These are phyloP conservation scores for Liopterus haemorrhoidalis DNA, from an alignment of 2,888 invertebrate genomes.

Conservation along the genomic window DNA sequence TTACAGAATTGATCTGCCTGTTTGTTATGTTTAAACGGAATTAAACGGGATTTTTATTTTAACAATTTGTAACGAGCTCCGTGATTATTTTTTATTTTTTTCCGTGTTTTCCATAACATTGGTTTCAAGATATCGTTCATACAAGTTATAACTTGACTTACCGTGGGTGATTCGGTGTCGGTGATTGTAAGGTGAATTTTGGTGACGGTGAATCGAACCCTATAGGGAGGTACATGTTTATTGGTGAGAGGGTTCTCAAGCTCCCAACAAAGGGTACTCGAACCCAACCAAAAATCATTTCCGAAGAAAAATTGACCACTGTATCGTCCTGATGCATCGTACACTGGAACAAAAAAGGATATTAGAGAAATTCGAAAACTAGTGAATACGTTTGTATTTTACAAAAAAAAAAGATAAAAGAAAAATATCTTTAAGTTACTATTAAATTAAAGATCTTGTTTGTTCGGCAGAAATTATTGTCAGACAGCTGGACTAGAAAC, in stretches of 20 bases:
- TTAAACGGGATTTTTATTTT: too few relatives aligned
- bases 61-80: too few relatives aligned
- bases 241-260: slow-evolving; percentile 53
- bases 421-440: too few relatives aligned
- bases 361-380: background rate
- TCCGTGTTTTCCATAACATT: too few relatives aligned
- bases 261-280: slow-evolving; percentile 63
- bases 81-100: too few relatives aligned
- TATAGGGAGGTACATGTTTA: slow-evolving; percentile 54
- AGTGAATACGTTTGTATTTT: background rate
- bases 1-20: too few relatives aligned
- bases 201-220: slow-evolving; percentile 57
- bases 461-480: background rate
- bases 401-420: background rate
- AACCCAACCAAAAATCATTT: slow-evolving; percentile 77
- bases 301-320: slow-evolving; percentile 70
- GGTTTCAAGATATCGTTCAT: too few relatives aligned
- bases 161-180: too few relatives aligned
- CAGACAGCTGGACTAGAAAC: too few relatives aligned
- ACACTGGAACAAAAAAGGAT: slow-evolving; percentile 52
- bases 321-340: slow-evolving; percentile 75
- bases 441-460: too few relatives aligned
- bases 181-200: slow-evolving; percentile 39
- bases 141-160: too few relatives aligned
- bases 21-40: too few relatives aligned